A percentile compares a stretch with the other conserved stretches of the same genome.
These are phyloP conservation scores for Antheraea yamamai DNA, from an alignment of 2,888 invertebrate genomes.

Conservation along the genomic window DNA sequence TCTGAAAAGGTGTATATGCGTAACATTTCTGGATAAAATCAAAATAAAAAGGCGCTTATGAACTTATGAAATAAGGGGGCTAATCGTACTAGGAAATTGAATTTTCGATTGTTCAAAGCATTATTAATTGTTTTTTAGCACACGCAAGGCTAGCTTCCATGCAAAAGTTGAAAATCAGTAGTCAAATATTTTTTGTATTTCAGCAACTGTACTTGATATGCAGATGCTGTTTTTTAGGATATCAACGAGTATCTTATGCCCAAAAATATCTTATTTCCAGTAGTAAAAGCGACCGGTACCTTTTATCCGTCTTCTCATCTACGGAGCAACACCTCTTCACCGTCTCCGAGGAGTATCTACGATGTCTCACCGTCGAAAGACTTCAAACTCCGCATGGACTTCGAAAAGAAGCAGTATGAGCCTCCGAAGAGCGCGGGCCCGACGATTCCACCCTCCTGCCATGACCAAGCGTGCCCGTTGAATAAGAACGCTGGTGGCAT, in stretches of 20 bases:
- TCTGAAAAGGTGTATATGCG: background rate
- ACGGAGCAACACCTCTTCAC: slow-evolving; percentile 80
- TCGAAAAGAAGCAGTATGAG: slow-evolving; percentile 67
- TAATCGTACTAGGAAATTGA: no score
- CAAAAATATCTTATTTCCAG: slow-evolving; percentile 81
- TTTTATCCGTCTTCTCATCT: slow-evolving; percentile 91
- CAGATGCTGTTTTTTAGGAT: background rate
- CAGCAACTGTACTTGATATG: background rate
- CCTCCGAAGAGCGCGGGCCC: slow-evolving; percentile 64
- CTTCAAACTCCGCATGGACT: slow-evolving; percentile 65
- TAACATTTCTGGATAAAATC: background rate
- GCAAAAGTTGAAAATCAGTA: no score
- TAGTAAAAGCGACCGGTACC: slow-evolving; percentile 96
- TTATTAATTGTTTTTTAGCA: no score
- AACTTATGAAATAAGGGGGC: no score
- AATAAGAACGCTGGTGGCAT: slow-evolving; percentile 75
- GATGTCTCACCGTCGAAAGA: slow-evolving; percentile 81
- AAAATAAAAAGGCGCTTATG: no score
- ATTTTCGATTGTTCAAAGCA: no score
- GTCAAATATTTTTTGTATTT: background rate
- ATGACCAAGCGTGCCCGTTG: slow-evolving; percentile 78
- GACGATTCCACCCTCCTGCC: slow-evolving; percentile 82
- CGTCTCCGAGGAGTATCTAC: slow-evolving; percentile 79
- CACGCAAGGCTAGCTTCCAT: no score
- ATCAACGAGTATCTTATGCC: slow-evolving; percentile 14